phyloP scores from a whole-genome alignment of 1,140 invertebrate genomes.

The Apolygus lucorum region DNA sequence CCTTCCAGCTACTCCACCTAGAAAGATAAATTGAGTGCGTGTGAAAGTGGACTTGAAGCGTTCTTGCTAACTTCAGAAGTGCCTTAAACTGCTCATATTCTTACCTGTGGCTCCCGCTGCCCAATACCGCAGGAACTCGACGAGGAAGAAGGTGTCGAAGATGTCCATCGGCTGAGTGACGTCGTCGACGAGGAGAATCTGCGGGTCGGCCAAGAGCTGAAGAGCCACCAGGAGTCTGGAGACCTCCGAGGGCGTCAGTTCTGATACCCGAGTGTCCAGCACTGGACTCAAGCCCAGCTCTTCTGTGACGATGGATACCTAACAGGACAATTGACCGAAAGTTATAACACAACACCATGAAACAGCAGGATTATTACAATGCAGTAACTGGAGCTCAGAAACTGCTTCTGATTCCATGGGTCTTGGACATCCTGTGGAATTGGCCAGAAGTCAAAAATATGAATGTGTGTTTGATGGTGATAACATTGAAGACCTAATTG shows the following conservation, averaged over 20 bases:
- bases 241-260: slow-evolving; percentile 76
- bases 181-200: slow-evolving; percentile 77
- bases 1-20: slow-evolving; percentile 42
- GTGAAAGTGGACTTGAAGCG: no score
- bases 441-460: no score
- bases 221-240: slow-evolving; percentile 77
- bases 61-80: no score
- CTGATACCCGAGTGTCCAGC: slow-evolving; percentile 62
- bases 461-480: no score
- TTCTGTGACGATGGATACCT: slow-evolving; percentile 78
- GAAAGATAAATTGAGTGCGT: slow-evolving; percentile 21
- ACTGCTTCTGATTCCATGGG: no score
- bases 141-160: slow-evolving; percentile 89
- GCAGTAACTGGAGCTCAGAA: no score
- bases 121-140: slow-evolving; percentile 91
- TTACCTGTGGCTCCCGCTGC: slow-evolving; percentile 62
- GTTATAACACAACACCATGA: no score
- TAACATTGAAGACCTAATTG: no score
- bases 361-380: no score
- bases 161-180: slow-evolving; percentile 90
- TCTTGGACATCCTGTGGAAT: no score
- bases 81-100: no score
- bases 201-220: slow-evolving; percentile 71
- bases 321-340: no score
- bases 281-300: slow-evolving; percentile 82